phyloP scores from a whole-genome alignment of 1,140 invertebrate species.

The Drosophila bocqueti region DNA sequence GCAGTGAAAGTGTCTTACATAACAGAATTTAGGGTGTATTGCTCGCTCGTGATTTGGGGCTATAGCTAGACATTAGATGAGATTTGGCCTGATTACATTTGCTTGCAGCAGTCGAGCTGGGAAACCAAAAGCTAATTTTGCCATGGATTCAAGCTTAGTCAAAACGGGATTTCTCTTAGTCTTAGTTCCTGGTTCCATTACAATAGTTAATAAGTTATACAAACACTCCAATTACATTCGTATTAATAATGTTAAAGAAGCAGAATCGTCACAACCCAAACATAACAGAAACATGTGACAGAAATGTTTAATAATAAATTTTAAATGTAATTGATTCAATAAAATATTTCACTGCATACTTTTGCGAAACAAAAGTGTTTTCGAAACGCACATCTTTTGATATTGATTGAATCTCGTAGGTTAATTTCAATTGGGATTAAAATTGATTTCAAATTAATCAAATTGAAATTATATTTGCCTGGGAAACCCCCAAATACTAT shows the following conservation, averaged over 20 bases:
- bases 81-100: constrained; percentile 39
- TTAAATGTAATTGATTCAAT: neutral
- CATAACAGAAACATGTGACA: too few relatives aligned
- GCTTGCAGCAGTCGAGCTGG: constrained; percentile 37
- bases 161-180: constrained; percentile 6
- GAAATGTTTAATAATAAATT: too few relatives aligned
- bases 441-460: constrained; percentile 1
- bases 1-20: constrained; percentile 73
- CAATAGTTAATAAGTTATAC: neutral
- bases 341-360: neutral
- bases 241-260: neutral
- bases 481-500: neutral
- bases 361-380: neutral
- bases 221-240: neutral
- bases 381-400: neutral
- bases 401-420: neutral
- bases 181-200: neutral
- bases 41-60: constrained; percentile 25
- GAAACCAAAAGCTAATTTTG: constrained; percentile 38
- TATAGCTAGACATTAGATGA: constrained; percentile 41
- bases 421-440: neutral
- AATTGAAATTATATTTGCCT: neutral
- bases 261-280: too few relatives aligned
- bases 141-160: constrained; percentile 23
- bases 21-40: constrained; percentile 32